Evolutionary conservation across 2,113 vertebrate genomes (phyloP), one percentile per base, ranked within the genome.

Genomic region (Puffinus mauretanicus): DNA sequence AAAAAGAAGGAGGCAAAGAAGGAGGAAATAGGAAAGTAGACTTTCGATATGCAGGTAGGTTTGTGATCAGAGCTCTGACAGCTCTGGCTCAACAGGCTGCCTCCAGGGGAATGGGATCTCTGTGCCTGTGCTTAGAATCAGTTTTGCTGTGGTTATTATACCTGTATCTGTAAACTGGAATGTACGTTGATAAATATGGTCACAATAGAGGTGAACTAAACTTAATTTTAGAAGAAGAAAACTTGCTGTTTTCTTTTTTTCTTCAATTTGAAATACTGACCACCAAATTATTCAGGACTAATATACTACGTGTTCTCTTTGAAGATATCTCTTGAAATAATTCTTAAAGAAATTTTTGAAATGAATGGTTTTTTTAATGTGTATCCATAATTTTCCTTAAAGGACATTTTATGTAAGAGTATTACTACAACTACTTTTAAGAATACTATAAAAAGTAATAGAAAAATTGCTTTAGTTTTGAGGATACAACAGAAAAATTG

Each of bases 1-100:
- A 24, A 73, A 61, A 24, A 73, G 55, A 52, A 91, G 24, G 79
- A 75, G 73, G 47, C 34, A 70, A 44, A 61, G 69, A 5, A 78
- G 52, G n/a, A 92, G 24, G 30, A 90, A 32, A 17, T 61, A 25
- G 64, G 67, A 90, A 26, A 26, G n/a, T 69, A 57, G 34, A 22
- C 13, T 86, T 70, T 73, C 0, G 0, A 3, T 73, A 38, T 18
- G 58, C n/a, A 38, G 32, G 21, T 40, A 19, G 2, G 7, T 61
- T 90, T 95, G 40, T 86, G 32, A 51, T 84, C 25, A 15, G 80
- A 58, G 25, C 40, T 96, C 44, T 92, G n/a, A n/a, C 27, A 32
- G 27, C 30, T 88, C 24, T 72, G 75, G 24, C 58, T 82, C 46
- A 62, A 6, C 21, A 83, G 64, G 42, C 26, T 91, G 19, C 38